Base-by-base conservation (phyloP, 2,113 vertebrate genomes). In the Uria aalge region DNA sequence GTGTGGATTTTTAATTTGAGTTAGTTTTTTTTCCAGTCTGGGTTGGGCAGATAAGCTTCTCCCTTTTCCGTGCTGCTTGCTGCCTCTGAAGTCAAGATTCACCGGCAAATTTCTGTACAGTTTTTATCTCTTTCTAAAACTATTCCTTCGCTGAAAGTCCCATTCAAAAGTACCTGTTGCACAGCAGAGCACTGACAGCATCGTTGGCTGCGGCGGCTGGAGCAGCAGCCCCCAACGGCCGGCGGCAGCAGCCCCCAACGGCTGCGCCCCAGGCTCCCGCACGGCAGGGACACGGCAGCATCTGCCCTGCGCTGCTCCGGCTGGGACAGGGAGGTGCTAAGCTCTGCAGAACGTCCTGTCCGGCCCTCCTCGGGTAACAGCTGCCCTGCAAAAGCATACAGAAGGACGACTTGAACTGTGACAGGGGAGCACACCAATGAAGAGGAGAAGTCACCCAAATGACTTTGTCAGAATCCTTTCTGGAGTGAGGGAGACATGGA, bases 31-130 rank as follows among this genome's bases (percentile, higher is more conserved):
- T 92, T 67, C 92, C 92, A 96, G 75, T 68, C 92, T 96, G 97
- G 63, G 78, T 59, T 63, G 74, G 95, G 71, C 67, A 96, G 95
- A 96, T 97, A 97, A 97, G 96, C 77, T 75, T 91, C 43, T 83
- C 50, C 52, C 32, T 95, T 88, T 94, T 43, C 4, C 1, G 0
- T 41, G 38, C 59, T 68, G 43, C 45, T 94, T 71, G 23, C 43
- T 83, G 62, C 57, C 57, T 84, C 69, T 12, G 20, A 90, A 91
- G 45, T n/a, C 26, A 76, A 94, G 87, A 60, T 32, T 73, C 48
- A 78, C 34, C 34, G 27, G 13, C 34, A 89, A 87, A 50, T 71
- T 57, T 60, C 10, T 3, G 11, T 24, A 66, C 45, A 0, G 0
- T 79, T 92, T 94, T 90, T 48, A 40, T 78, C 66, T 76, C 59